Evolutionary conservation across 2,797 vertebrate species (phyloP).

Genomic region (Halcyon chelicuti): DNA sequence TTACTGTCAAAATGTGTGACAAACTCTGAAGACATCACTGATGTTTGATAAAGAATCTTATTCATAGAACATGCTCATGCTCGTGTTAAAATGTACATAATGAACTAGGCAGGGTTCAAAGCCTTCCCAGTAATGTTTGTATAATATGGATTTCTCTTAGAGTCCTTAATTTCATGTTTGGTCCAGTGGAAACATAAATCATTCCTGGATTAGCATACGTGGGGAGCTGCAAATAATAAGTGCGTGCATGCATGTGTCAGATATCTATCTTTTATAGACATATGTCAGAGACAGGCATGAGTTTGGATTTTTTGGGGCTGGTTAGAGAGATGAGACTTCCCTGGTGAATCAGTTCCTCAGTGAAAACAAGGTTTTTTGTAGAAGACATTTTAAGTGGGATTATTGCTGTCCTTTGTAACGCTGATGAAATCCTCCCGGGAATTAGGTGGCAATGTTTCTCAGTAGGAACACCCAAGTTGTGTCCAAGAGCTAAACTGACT

Average conservation of each 20-base stretch:
- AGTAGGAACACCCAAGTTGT: conserved; percentile 3
- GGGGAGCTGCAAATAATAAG: not conserved
- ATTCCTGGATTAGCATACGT: not conserved
- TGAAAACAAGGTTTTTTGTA: not conserved
- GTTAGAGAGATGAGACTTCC: not conserved
- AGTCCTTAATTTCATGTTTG: not conserved
- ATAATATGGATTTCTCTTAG: not conserved
- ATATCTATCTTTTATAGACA: not conserved
- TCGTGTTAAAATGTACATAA: not conserved
- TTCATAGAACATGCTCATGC: not conserved
- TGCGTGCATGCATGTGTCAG: not conserved
- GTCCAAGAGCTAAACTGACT: not conserved
- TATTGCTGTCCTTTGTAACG: not conserved
- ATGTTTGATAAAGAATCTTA: not conserved
- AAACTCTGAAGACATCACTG: not conserved
- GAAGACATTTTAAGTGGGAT: not conserved
- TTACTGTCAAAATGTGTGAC: not conserved
- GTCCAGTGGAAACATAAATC: not conserved
- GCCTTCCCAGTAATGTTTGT: not conserved
- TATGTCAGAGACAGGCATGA: not conserved
- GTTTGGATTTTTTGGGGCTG: not conserved
- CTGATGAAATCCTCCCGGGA: not conserved
- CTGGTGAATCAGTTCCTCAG: not conserved
- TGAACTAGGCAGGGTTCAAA: not conserved
- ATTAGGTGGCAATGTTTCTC: not conserved